phyloP scores from a whole-genome alignment of 2,797 vertebrate genomes.

The Orientallactaga sibirica region DNA sequence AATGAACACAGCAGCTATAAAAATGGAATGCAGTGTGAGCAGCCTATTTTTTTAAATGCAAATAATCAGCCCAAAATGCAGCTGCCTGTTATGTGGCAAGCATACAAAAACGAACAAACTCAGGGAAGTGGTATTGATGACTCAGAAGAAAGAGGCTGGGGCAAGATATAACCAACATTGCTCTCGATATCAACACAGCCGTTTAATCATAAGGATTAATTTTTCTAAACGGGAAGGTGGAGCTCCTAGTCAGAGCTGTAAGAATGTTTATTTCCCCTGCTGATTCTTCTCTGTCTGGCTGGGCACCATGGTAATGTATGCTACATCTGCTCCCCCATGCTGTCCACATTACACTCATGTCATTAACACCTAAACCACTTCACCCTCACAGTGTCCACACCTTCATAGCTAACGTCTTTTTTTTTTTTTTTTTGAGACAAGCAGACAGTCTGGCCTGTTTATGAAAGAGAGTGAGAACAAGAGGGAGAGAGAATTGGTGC shows the following conservation, averaged over 20 bases:
- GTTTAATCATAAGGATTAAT: conserved; percentile 73
- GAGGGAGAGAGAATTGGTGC: too few relatives aligned
- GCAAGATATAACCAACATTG: conserved; percentile 35
- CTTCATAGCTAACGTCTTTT: background rate
- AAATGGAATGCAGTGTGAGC: conserved; percentile 79
- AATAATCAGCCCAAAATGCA: conserved; percentile 79
- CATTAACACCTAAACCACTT: background rate
- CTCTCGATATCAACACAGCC: conserved; percentile 17
- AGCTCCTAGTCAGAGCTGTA: background rate
- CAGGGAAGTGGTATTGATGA: conserved; percentile 46
- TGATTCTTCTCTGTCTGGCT: background rate
- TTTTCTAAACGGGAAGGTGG: conserved; percentile 48
- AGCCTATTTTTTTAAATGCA: conserved; percentile 77
- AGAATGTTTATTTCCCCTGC: background rate
- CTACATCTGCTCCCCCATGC: background rate
- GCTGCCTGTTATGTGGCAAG: conserved; percentile 63
- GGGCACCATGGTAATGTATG: background rate
- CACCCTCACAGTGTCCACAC: background rate
- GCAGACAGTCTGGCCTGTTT: too few relatives aligned
- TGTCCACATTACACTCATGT: background rate
- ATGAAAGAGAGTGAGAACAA: too few relatives aligned
- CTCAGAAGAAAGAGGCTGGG: conserved; percentile 19
- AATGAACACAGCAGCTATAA: conserved; percentile 81
- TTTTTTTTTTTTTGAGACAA: too few relatives aligned
- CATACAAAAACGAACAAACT: conserved; percentile 65